Conservation (phyloP, 2,113 vertebrate genomes). For the Malurus cyaneus region DNA sequence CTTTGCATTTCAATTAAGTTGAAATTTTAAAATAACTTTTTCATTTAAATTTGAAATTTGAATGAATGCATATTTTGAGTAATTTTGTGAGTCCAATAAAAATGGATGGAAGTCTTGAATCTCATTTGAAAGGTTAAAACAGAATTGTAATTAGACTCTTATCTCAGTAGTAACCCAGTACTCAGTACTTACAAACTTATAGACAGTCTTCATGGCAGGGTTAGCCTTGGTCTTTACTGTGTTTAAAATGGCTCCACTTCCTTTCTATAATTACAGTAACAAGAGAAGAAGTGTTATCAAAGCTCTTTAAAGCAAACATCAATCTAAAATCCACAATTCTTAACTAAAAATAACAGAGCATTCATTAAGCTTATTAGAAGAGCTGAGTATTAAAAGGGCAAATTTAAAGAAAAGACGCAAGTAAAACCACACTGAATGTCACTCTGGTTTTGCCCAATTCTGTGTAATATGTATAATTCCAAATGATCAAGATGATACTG, state of each 20-base stretch:
- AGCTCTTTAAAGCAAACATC: slow-evolving; percentile 44
- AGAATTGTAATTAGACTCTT: slow-evolving; percentile 25
- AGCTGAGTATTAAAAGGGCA: not conserved
- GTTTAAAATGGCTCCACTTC: slow-evolving; percentile 96
- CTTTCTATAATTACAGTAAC: slow-evolving; percentile 83
- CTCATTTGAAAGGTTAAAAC: not conserved
- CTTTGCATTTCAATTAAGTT: slow-evolving; percentile 11
- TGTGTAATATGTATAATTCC: not conserved
- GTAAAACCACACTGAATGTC: not conserved
- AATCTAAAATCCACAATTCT: slow-evolving; percentile 38
- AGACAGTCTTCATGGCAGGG: slow-evolving; percentile 97
- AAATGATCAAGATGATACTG: not conserved
- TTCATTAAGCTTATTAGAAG: not conserved
- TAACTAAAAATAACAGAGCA: slow-evolving; percentile 27
- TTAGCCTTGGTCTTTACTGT: slow-evolving; percentile 97
- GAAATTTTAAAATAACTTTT: slow-evolving; percentile 36
- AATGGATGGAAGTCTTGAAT: not conserved
- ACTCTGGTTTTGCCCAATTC: not conserved
- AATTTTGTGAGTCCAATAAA: slow-evolving; percentile 10
- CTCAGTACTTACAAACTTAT: slow-evolving; percentile 92
- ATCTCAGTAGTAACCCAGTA: slow-evolving; percentile 26
- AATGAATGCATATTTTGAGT: not conserved
- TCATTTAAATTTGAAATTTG: slow-evolving; percentile 20
- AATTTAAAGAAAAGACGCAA: not conserved
- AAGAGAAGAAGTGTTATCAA: slow-evolving; percentile 33